Evolutionary conservation across 2,888 invertebrate species (phyloP).

Genomic region (Watsonalla binaria): DNA sequence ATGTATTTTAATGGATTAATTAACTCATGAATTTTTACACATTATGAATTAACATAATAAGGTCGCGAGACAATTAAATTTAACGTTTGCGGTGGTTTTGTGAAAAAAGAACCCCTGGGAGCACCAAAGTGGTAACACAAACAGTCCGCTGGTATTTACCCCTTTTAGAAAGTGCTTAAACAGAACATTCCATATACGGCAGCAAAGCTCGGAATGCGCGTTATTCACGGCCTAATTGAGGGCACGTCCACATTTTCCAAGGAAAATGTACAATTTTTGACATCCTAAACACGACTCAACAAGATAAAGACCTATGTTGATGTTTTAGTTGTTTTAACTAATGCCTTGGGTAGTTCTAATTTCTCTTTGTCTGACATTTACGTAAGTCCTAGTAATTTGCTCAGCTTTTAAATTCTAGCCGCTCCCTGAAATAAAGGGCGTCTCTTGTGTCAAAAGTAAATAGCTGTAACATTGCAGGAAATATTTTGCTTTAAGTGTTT

Average conservation of each 20-base stretch:
- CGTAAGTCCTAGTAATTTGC: slow-evolving; percentile 20
- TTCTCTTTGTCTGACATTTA: slow-evolving; percentile 13
- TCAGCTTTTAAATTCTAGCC: slow-evolving; percentile 42
- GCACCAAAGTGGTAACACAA: slow-evolving; percentile 2
- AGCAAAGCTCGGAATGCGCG: slow-evolving; percentile 6
- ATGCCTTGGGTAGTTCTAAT: slow-evolving; percentile 13
- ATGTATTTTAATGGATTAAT: too few relatives aligned
- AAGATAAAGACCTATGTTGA: slow-evolving; percentile 36
- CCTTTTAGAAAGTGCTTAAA: slow-evolving; percentile 11
- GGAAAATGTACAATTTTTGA: slow-evolving; percentile 23
- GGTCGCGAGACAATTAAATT: slow-evolving; percentile 1
- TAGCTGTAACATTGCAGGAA: slow-evolving; percentile 46
- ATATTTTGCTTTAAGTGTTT: slow-evolving; percentile 42
- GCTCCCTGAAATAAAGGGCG: slow-evolving; percentile 37
- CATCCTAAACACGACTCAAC: slow-evolving; percentile 29
- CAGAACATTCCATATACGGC: slow-evolving; percentile 10
- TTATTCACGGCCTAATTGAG: slow-evolving; percentile 11
- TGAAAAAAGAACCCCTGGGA: not conserved
- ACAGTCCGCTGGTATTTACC: slow-evolving; percentile 6
- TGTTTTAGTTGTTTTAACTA: slow-evolving; percentile 28
- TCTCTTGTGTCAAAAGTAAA: slow-evolving; percentile 36
- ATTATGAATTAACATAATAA: slow-evolving; percentile 3
- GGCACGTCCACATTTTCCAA: slow-evolving; percentile 8
- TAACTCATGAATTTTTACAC: not conserved
- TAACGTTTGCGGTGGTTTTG: slow-evolving; percentile 1